Percentiles rank a stretch among this genome's conserved stretches.
Evolutionary conservation across 2,113 vertebrate species (phyloP).

Genomic region (Mustela lutreola): DNA sequence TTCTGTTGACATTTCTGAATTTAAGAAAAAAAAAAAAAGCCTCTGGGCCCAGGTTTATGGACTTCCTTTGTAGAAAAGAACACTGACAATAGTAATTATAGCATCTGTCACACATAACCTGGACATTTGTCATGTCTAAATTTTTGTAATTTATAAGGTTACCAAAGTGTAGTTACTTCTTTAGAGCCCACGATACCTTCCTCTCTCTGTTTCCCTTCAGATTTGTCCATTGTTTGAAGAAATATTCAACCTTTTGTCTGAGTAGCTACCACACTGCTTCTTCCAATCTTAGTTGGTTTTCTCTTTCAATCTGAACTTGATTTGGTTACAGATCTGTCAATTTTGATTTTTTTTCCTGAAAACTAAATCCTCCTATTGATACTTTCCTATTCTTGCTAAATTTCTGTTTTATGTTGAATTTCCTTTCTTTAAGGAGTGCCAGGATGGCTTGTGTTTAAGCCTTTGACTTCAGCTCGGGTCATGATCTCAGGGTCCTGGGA

Average conservation of each 20-base stretch:
- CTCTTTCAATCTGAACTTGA: not conserved
- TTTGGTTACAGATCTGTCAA: not conserved
- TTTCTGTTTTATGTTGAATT: not conserved
- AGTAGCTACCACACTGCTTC: not conserved
- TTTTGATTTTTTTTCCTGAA: not conserved
- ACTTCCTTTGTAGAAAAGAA: not conserved
- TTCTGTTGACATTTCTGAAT: not conserved
- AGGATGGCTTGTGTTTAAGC: too few species aligned
- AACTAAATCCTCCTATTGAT: not conserved
- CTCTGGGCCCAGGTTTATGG: not conserved
- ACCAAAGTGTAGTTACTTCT: not conserved
- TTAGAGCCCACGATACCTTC: not conserved
- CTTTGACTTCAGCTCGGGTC: too few species aligned
- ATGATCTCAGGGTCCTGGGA: too few species aligned
- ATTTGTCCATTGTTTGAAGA: not conserved
- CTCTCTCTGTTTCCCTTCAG: not conserved
- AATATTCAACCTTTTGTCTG: not conserved
- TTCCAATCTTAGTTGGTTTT: not conserved
- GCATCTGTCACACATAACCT: not conserved
- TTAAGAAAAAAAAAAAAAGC: not conserved
- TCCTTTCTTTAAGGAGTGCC: not conserved
- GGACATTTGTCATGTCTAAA: not conserved
- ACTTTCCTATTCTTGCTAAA: not conserved
- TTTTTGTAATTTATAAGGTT: not conserved
- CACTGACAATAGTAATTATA: not conserved